phyloP scores from a whole-genome alignment of 2,797 vertebrate genomes.

The Nasua narica region DNA sequence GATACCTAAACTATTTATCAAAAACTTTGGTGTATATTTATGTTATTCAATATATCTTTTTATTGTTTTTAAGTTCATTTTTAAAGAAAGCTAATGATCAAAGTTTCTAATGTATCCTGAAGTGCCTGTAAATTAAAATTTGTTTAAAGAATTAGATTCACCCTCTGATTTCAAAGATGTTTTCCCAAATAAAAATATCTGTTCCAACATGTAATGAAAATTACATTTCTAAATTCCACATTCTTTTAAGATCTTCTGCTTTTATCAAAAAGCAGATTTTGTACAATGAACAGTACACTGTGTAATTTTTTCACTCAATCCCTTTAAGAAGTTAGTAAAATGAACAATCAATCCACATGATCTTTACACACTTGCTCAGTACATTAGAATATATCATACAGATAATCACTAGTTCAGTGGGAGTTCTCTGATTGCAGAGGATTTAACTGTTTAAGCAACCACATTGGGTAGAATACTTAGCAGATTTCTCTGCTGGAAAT shows the following conservation, averaged over 20 bases:
- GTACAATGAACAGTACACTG: constrained; percentile 30
- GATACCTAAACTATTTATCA: not conserved
- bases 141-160: constrained; percentile 29
- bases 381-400: constrained; percentile 53
- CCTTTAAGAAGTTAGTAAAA: constrained; percentile 66
- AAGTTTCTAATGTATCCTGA: constrained; percentile 2
- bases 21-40: not conserved
- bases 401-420: constrained; percentile 58
- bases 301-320: constrained; percentile 57
- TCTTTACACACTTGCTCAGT: constrained; percentile 57
- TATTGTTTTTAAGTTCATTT: not conserved
- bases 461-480: not conserved
- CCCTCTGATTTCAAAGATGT: constrained; percentile 37
- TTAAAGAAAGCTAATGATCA: constrained; percentile 10
- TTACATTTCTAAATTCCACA: constrained; percentile 49
- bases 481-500: constrained; percentile 42
- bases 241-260: constrained; percentile 43
- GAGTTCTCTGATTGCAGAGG: constrained; percentile 63
- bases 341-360: constrained; percentile 62
- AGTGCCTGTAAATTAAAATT: constrained; percentile 33
- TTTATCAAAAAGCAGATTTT: constrained; percentile 48
- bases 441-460: constrained; percentile 49
- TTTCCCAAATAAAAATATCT: constrained; percentile 56
- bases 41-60: not conserved
- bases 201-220: constrained; percentile 53